These are phyloP conservation scores for Microtus oregoni DNA, from an alignment of 2,113 vertebrate genomes.

Conservation along the genomic window DNA sequence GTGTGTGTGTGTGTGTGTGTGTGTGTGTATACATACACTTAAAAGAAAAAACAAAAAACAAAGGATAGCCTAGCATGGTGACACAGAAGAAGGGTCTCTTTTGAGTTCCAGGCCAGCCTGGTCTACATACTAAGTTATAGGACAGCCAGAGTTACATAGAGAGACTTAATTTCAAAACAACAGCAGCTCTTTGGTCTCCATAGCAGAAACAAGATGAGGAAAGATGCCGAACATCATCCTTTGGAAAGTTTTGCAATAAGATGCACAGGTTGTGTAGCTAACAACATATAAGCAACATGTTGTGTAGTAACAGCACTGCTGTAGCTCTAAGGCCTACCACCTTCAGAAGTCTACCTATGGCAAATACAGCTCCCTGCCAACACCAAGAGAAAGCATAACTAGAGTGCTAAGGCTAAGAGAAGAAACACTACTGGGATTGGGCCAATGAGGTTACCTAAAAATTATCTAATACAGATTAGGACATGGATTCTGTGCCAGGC, in stretches of 20 bases:
- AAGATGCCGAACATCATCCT: not conserved
- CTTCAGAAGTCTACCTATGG: not conserved
- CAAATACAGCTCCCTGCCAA: not conserved
- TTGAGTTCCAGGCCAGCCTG: not conserved
- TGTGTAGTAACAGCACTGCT: not conserved
- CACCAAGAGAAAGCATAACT: not conserved
- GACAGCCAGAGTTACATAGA: not conserved
- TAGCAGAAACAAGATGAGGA: not conserved
- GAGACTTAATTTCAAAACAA: not conserved
- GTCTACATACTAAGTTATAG: not conserved
- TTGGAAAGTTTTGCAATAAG: not conserved
- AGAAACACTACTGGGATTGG: not conserved
- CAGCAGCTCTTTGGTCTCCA: not conserved
- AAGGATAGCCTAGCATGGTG: not conserved
- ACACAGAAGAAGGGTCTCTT: not conserved
- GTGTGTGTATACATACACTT: too few species aligned
- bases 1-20: too few species aligned
- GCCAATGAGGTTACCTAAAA: not conserved
- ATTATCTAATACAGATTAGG: not conserved
- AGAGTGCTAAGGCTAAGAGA: not conserved
- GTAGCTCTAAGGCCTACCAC: not conserved
- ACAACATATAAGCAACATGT: too few species aligned
- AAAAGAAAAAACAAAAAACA: too few species aligned
- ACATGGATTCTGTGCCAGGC: not conserved
- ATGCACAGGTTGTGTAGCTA: not conserved